Base-by-base conservation (phyloP, 2,888 invertebrate species). In the Andricus curvator region DNA sequence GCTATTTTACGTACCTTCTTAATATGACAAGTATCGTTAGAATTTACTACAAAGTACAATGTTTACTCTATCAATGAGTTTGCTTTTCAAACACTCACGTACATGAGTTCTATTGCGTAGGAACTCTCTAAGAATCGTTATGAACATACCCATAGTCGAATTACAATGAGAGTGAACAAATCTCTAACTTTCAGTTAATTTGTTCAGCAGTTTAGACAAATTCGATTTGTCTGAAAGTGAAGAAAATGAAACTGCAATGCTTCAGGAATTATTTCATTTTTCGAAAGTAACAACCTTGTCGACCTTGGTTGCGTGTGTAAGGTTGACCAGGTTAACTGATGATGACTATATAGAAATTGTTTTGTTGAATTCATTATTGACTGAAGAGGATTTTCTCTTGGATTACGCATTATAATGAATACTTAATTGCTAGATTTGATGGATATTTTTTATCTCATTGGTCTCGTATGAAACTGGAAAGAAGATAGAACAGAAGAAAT, bases 281-380 rank as follows among this genome's bases (percentile, higher is more conserved):
- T 74, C 15, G 56, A 74, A 74, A 74, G 74, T 74, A 56, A 74
- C 29, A 56, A 74, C 37, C 74, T 74, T 15, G 74, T 74, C 74
- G 74, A 56, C 56, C 74, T 74, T 74, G 74, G 74, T 74, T 56
- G 56, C 56, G 74, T 56, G 74, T 56, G 56, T 74, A 74, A 74
- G 74, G 74, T 56, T 56, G 56, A 56, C 56, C 74, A 33, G 74
- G 29, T 56, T 29, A 74, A 33, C 74, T 74, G 33, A 74, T 51
- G 56, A 70, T 70, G 51, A 70, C 74, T 74, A 20, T 48, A 48
- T 51, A 70, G 70, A 70, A 51, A 70, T 51, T 68, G 29, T 70
- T 70, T 74, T 74, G 51, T 74, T 74, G 56, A 74, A 74, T 70
- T 48, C 15, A 22, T 70, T 51, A 70, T 51, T 70, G 17, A 70